Percentiles rank a stretch among this genome's conserved stretches.
phyloP scores from a whole-genome alignment of 2,113 vertebrate genomes.

The Hemiprocne comata region DNA sequence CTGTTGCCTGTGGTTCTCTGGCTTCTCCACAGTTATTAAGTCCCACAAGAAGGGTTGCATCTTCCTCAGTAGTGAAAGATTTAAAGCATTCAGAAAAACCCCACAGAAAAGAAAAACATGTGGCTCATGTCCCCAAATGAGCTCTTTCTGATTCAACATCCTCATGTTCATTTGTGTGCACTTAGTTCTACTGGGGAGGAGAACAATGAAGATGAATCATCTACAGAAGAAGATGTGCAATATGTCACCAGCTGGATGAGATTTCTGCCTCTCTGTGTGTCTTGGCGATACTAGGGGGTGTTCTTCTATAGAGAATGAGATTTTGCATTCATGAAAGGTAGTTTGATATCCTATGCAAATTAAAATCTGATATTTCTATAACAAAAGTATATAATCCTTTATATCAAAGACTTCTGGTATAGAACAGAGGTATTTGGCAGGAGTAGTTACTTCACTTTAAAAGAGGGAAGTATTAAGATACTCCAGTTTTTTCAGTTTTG shows the following conservation, averaged over 20 bases:
- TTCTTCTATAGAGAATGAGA: neutral
- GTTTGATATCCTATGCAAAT: neutral
- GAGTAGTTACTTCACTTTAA: neutral
- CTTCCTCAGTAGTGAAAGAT: neutral
- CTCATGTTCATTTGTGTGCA: neutral
- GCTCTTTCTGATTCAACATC: neutral
- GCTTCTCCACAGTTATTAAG: neutral
- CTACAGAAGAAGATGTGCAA: neutral
- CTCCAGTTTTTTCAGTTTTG: neutral
- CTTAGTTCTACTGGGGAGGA: neutral
- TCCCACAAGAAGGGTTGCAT: neutral
- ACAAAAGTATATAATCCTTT: too few species aligned
- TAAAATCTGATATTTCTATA: neutral
- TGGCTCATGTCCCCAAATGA: neutral
- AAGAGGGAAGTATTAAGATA: neutral
- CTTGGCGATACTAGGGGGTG: fast-evolving
- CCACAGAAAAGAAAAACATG: fast-evolving
- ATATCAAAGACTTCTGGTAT: too few species aligned
- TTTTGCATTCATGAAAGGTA: neutral
- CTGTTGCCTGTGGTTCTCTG: neutral
- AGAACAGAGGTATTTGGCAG: neutral
- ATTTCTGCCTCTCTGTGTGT: neutral
- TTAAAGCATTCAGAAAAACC: neutral
- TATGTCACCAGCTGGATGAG: neutral
- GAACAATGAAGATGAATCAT: neutral